Conservation (phyloP, 1,140 invertebrate genomes). For the Hypothenemus hampei region DNA sequence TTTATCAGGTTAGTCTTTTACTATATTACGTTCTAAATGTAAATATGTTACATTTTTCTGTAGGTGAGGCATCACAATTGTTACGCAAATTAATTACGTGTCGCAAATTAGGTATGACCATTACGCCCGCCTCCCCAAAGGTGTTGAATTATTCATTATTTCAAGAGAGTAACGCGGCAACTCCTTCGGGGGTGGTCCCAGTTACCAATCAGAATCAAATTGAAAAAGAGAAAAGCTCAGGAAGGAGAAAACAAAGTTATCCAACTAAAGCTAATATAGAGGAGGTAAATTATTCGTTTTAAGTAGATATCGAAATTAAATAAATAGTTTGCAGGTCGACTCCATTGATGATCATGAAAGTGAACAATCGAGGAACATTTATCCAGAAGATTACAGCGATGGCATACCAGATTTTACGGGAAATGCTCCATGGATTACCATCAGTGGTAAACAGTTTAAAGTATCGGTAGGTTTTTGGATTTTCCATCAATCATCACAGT, state of each 20-base stretch:
- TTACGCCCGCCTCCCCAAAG: constrained; percentile 48
- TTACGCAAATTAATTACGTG: constrained; percentile 68
- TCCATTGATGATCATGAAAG: constrained; percentile 8
- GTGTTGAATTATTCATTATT: constrained; percentile 29
- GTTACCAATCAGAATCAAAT: constrained; percentile 8
- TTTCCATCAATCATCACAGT: not conserved
- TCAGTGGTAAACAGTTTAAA: constrained; percentile 35
- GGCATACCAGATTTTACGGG: constrained; percentile 42
- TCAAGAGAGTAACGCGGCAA: no score
- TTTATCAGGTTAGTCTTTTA: constrained; percentile 11
- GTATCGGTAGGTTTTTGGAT: not conserved
- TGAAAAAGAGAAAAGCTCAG: constrained; percentile 50
- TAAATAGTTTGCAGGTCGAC: not conserved
- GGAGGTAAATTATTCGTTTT: constrained; percentile 10
- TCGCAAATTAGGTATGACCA: constrained; percentile 62
- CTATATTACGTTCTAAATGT: not conserved
- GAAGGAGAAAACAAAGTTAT: constrained; percentile 67
- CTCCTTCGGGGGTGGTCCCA: constrained; percentile 7
- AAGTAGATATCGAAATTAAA: not conserved
- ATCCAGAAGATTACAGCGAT: constrained; percentile 29
- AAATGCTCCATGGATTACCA: constrained; percentile 43
- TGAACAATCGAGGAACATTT: constrained; percentile 3
- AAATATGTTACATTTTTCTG: constrained; percentile 7
- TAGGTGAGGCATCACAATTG: constrained; percentile 65
- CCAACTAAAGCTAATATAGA: constrained; percentile 54